These are phyloP conservation scores for Sarcophaga carnaria DNA, from an alignment of 2,888 invertebrate genomes.

Conservation along the genomic window DNA sequence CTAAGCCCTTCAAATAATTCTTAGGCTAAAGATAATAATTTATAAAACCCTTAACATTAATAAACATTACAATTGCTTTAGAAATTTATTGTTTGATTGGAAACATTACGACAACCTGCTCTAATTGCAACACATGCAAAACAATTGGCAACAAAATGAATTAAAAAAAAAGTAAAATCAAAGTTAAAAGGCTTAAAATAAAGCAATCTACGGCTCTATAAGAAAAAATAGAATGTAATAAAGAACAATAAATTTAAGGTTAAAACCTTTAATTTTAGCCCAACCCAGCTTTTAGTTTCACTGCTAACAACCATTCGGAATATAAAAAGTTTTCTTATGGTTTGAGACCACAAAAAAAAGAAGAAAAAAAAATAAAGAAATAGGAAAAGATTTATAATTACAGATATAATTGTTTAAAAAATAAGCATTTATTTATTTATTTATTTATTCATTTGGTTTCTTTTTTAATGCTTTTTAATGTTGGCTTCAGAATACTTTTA, in stretches of 20 bases:
- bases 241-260: slow-evolving; percentile 57
- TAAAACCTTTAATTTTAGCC: slow-evolving; percentile 56
- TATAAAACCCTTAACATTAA: slow-evolving; percentile 53
- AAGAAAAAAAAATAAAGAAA: not conserved
- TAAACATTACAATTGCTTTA: slow-evolving; percentile 51
- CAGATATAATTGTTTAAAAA: slow-evolving; percentile 54
- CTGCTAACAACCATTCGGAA: not conserved
- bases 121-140: slow-evolving; percentile 53
- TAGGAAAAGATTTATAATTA: slow-evolving; percentile 63
- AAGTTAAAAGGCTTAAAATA: slow-evolving; percentile 57
- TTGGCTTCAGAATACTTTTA: slow-evolving; percentile 9
- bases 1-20: slow-evolving; percentile 33
- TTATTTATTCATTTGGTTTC: not conserved
- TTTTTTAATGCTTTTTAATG: not conserved
- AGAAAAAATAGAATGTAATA: slow-evolving; percentile 55
- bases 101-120: slow-evolving; percentile 49
- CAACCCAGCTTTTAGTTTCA: slow-evolving; percentile 43
- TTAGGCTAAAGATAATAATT: slow-evolving; percentile 47
- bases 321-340: not conserved
- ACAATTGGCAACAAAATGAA: slow-evolving; percentile 6
- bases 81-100: not conserved
- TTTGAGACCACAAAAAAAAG: not conserved
- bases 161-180: slow-evolving; percentile 21
- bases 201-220: slow-evolving; percentile 25
- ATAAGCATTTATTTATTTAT: not conserved